A percentile compares a stretch with the other conserved stretches of the same genome.
Conservation (phyloP, 2,888 invertebrate species). For the Athetis lepigone region DNA sequence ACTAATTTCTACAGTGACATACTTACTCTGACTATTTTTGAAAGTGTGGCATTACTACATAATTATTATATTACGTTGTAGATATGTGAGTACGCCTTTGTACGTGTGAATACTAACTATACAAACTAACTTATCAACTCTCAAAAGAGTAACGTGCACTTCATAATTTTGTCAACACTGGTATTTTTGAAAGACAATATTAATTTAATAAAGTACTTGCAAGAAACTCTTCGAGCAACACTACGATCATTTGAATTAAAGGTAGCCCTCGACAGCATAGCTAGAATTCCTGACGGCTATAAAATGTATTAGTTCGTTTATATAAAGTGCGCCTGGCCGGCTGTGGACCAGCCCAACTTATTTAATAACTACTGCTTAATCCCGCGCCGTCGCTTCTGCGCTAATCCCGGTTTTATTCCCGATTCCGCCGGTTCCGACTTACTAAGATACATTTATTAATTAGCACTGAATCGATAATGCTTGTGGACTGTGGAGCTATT, state of each 20-base stretch:
- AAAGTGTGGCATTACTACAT: no score
- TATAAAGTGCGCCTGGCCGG: conserved; percentile 21
- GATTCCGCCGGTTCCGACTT: conserved; percentile 28
- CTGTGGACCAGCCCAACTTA: conserved; percentile 64
- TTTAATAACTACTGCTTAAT: conserved; percentile 73
- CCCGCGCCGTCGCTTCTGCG: conserved; percentile 52
- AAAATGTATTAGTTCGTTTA: not conserved
- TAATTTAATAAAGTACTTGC: not conserved
- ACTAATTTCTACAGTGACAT: no score
- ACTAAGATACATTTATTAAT: conserved; percentile 56
- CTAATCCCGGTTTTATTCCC: conserved; percentile 60
- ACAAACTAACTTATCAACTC: no score
- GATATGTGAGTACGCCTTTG: no score
- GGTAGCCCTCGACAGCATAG: not conserved
- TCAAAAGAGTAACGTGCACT: no score
- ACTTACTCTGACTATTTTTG: no score
- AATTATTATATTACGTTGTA: no score
- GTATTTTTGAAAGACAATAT: not conserved
- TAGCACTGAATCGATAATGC: conserved; percentile 49
- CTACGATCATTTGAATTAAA: not conserved
- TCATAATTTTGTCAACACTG: not conserved
- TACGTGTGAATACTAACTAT: no score
- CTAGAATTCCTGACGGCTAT: not conserved
- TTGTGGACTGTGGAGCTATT: conserved; percentile 41
- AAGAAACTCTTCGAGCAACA: not conserved